Evolutionary conservation across 2,888 invertebrate genomes (phyloP).

Genomic region (Patella pellucida): DNA sequence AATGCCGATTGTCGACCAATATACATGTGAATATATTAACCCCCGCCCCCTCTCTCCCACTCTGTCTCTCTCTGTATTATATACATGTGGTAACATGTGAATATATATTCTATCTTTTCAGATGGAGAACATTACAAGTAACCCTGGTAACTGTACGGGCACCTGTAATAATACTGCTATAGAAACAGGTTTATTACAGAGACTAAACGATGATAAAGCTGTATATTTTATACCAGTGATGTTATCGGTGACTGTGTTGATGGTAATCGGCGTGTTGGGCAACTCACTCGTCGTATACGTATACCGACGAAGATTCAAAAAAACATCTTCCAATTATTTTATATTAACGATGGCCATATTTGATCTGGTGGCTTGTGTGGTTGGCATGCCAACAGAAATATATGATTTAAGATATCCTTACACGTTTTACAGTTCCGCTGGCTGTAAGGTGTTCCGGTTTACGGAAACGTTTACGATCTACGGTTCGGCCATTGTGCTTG

Average conservation of each 20-base stretch:
- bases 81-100: too few species aligned
- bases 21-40: too few species aligned
- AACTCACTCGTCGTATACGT: slow-evolving; percentile 56
- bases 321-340: slow-evolving; percentile 60
- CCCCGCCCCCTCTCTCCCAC: too few species aligned
- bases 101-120: too few species aligned
- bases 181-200: slow-evolving; percentile 23
- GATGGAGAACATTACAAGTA: too few species aligned
- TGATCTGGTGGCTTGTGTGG: slow-evolving; percentile 55
- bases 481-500: slow-evolving; percentile 57
- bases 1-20: too few species aligned
- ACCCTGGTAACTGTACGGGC: too few species aligned
- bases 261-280: slow-evolving; percentile 54
- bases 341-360: slow-evolving; percentile 60
- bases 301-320: slow-evolving; percentile 51
- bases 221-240: slow-evolving; percentile 53
- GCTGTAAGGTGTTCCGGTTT: slow-evolving; percentile 55
- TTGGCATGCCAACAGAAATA: slow-evolving; percentile 57
- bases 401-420: slow-evolving; percentile 55
- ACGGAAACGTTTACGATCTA: slow-evolving; percentile 52
- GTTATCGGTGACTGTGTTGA: slow-evolving; percentile 47
- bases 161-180: not conserved
- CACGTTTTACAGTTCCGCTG: slow-evolving; percentile 51
- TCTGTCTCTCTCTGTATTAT: too few species aligned
- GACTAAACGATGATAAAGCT: slow-evolving; percentile 47